These are phyloP conservation scores for Alaudala cheleensis DNA, from an alignment of 2,113 vertebrate genomes.

Conservation along the genomic window DNA sequence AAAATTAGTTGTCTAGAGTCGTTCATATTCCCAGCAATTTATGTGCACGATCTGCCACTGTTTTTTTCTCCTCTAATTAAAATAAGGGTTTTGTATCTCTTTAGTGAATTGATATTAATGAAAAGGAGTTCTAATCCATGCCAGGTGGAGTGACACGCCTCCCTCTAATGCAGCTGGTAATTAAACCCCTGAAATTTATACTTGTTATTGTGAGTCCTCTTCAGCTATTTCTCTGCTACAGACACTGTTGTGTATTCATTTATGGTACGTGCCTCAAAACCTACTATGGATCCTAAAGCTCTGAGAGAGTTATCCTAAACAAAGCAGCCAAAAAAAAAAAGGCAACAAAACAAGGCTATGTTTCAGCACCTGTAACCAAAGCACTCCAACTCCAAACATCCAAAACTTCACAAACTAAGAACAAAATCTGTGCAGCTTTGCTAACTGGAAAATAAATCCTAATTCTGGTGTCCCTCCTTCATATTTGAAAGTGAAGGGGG, in stretches of 20 bases:
- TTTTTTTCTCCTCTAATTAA: constrained; percentile 39
- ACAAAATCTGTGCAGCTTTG: neutral
- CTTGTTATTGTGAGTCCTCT: constrained; percentile 31
- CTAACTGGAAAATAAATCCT: neutral
- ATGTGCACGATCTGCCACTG: neutral
- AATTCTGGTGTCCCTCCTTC: neutral
- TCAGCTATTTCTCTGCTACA: neutral
- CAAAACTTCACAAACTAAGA: neutral
- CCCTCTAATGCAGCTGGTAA: constrained; percentile 34
- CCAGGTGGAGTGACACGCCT: constrained; percentile 47
- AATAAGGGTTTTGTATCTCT: constrained; percentile 22
- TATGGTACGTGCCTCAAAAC: neutral
- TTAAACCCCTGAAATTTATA: constrained; percentile 49
- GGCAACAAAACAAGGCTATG: neutral
- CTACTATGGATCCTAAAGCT: neutral
- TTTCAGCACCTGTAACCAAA: neutral
- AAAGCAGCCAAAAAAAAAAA: neutral
- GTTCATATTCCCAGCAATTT: constrained; percentile 31
- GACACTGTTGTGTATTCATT: neutral
- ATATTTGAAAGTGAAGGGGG: neutral
- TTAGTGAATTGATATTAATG: constrained; percentile 49
- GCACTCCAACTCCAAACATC: neutral
- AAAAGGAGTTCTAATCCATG: constrained; percentile 48
- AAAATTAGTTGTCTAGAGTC: constrained; percentile 34
- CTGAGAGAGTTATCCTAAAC: neutral